These are phyloP conservation scores for Brachyistius frenatus DNA, from an alignment of 2,113 vertebrate species.

Conservation along the genomic window DNA sequence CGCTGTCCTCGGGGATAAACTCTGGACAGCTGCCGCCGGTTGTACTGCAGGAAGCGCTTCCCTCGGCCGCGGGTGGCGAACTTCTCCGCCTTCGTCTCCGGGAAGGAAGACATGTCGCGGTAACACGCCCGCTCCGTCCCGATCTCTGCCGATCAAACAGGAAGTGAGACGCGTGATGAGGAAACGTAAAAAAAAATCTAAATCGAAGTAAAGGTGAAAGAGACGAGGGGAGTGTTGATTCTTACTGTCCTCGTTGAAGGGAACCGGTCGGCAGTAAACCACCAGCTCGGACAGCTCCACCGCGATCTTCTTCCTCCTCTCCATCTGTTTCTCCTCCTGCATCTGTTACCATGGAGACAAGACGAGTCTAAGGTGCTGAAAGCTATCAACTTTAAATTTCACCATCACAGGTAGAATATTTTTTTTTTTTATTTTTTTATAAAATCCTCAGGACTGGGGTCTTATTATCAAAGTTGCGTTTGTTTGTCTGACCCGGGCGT, in stretches of 20 bases:
- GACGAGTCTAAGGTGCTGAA: not conserved
- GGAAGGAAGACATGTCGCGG: slow-evolving; percentile 86
- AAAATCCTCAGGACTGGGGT: not conserved
- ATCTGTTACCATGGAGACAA: slow-evolving; percentile 76
- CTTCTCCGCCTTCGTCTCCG: slow-evolving; percentile 86
- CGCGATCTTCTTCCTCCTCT: slow-evolving; percentile 86
- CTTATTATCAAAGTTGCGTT: not conserved
- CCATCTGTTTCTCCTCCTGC: slow-evolving; percentile 87
- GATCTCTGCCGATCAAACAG: slow-evolving; percentile 72
- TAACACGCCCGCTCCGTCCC: slow-evolving; percentile 83
- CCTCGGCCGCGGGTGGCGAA: slow-evolving; percentile 81
- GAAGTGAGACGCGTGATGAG: not conserved
- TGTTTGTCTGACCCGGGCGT: slow-evolving; percentile 75
- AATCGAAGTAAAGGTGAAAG: too few relatives aligned
- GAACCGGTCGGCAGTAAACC: slow-evolving; percentile 85
- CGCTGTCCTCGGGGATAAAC: slow-evolving; percentile 87
- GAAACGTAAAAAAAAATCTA: not conserved
- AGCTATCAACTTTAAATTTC: too few relatives aligned
- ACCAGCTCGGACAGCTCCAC: slow-evolving; percentile 86
- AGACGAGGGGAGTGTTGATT: not conserved
- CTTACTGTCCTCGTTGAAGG: slow-evolving; percentile 87
- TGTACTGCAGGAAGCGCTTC: slow-evolving; percentile 85
- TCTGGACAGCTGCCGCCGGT: slow-evolving; percentile 87
- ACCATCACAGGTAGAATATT: too few relatives aligned
- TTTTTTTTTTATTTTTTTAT: not conserved